These are phyloP conservation scores for Hypocryptadius cinnamomeus DNA, from an alignment of 2,113 vertebrate genomes.

Conservation along the genomic window DNA sequence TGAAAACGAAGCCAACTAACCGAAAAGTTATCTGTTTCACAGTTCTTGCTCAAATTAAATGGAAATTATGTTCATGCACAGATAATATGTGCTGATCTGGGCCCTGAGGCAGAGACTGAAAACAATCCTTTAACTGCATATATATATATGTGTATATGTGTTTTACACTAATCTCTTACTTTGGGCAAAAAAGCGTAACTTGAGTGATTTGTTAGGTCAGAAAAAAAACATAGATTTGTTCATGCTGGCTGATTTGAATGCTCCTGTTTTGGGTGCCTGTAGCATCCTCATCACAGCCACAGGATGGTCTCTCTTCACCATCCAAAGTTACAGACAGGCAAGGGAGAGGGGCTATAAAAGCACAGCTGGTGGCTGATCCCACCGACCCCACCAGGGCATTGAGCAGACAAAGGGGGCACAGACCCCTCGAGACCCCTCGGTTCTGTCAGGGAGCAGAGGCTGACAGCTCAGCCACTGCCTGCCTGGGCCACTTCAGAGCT, in stretches of 20 bases:
- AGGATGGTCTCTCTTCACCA: neutral
- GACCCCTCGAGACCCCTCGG: neutral
- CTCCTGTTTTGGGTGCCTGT: neutral
- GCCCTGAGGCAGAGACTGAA: neutral
- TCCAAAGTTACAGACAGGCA: neutral
- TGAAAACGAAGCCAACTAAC: neutral
- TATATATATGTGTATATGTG: neutral
- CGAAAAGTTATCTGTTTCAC: neutral
- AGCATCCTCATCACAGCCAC: neutral
- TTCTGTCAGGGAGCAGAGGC: neutral
- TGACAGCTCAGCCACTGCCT: neutral
- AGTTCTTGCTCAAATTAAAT: neutral
- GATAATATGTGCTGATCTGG: neutral
- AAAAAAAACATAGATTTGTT: neutral
- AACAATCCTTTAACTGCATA: neutral
- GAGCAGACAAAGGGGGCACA: neutral
- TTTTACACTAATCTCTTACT: neutral
- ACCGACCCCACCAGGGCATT: fast-evolving
- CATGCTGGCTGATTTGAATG: neutral
- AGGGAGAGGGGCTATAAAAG: neutral
- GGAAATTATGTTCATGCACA: neutral
- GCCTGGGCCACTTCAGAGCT: neutral
- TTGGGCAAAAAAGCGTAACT: neutral
- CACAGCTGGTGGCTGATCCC: neutral
- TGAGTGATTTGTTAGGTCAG: neutral